Base-by-base conservation (phyloP, 2,888 invertebrate genomes). In the Sarcophaga rosellei region DNA sequence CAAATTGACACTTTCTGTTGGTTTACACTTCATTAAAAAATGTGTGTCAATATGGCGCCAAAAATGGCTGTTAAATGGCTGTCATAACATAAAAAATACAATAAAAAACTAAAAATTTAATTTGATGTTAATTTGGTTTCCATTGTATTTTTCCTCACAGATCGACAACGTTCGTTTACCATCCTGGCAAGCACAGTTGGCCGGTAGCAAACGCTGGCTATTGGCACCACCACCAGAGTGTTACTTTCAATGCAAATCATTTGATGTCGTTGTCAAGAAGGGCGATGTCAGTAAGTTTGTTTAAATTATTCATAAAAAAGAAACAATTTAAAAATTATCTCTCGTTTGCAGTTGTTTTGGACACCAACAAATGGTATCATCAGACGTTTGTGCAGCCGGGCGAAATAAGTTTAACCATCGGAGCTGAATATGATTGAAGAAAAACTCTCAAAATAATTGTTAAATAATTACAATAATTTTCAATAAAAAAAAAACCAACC, bases 281-380 rank as follows among this genome's bases (percentile, higher is more conserved):
- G 98, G 98, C 45, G 98, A 99, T 92, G 98, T 98, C 91, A 96
- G 99, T 99, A 93, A 95, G 90, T 88, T 44, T 15, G n/a, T 45
- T 23, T 10, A 23, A 45, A 45, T 45, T 65, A 25, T 68, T 45
- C 62, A 12, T 6, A 47, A 75, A 47, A 68, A 8, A 17, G 10
- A 35, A 8, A 0, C 1, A 35, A 10, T 4, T 47, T 20, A 3
- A 17, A 76, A 44, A 25, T 77, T 21, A 8, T 78, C 8, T 21
- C 61, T 3, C 11, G 53, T 62, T 79, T 94, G 4, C 94, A 98
- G 98, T 99, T 94, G 96, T 98, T 70, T 94, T 99, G 90, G 97
- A 99, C 92, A 99, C 99, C 0, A 99, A 99, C 92, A 95, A 96
- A 80, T 99, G 99, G 99, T 99, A 97, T 92, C 99, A 99, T 94